Evolutionary conservation across 2,113 vertebrate species (phyloP).

Genomic region (Dicentrarchus labrax): DNA sequence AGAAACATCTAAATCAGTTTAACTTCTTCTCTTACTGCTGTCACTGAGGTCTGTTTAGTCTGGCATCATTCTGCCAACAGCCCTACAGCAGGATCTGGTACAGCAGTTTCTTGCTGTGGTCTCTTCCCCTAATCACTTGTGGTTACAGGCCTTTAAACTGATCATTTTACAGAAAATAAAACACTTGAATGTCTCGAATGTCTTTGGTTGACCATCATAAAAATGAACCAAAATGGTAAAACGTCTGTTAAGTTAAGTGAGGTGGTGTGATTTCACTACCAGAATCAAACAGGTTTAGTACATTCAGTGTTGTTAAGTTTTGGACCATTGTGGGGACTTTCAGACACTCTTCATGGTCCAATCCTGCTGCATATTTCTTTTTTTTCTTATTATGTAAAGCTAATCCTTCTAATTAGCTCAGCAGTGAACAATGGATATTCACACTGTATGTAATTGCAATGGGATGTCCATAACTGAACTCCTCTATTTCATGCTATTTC

Average conservation of each 20-base stretch:
- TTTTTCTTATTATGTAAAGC: background rate
- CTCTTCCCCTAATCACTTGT: background rate
- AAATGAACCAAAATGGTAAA: background rate
- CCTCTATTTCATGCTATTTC: background rate
- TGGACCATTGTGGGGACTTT: background rate
- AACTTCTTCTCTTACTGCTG: background rate
- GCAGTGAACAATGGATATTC: background rate
- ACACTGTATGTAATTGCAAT: background rate
- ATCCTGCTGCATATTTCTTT: background rate
- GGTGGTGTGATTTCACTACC: background rate
- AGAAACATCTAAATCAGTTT: background rate
- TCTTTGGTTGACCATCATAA: background rate
- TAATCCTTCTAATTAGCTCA: constrained; percentile 14
- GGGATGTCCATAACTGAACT: background rate
- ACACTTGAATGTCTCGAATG: background rate
- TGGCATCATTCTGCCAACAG: background rate
- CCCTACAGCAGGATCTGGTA: background rate
- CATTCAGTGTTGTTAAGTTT: background rate
- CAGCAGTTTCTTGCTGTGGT: background rate
- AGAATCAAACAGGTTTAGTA: background rate
- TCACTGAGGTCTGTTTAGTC: background rate
- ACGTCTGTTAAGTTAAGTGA: no score
- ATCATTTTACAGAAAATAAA: background rate
- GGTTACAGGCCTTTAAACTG: no score
- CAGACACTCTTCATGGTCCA: background rate